These are phyloP conservation scores for Oscheius sp. DNA, from an alignment of 2,888 invertebrate genomes.

Conservation along the genomic window DNA sequence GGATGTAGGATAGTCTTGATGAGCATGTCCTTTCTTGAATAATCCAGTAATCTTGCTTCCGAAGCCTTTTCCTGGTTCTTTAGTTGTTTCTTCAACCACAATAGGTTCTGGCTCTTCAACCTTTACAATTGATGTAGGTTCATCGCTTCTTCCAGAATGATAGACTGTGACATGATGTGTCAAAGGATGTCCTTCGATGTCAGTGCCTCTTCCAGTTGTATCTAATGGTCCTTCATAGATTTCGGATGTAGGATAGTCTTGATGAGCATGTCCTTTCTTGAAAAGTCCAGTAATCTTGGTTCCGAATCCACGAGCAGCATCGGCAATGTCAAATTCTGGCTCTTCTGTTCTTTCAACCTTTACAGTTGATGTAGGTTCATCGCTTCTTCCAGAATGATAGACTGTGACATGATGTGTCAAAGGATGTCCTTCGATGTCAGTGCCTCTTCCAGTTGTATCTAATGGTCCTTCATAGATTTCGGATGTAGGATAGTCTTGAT, in stretches of 20 bases:
- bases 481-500: slow-evolving; percentile 50
- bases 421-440: not conserved
- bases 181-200: slow-evolving; percentile 38
- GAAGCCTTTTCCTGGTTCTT: not conserved
- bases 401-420: slow-evolving; percentile 15
- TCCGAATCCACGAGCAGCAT: slow-evolving; percentile 17
- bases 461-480: not conserved
- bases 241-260: slow-evolving; percentile 1
- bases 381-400: slow-evolving; percentile 2
- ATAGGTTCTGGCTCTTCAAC: not conserved
- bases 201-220: slow-evolving; percentile 5
- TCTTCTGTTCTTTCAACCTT: not conserved
- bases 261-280: slow-evolving; percentile 3
- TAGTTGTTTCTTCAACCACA: not conserved
- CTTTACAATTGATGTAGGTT: not conserved
- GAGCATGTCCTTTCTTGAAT: slow-evolving; percentile 47
- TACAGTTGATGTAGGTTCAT: not conserved
- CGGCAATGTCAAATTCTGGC: slow-evolving; percentile 26
- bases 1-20: slow-evolving; percentile 50
- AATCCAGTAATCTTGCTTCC: slow-evolving; percentile 43
- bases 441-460: not conserved
- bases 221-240: slow-evolving; percentile 40
- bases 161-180: slow-evolving; percentile 40
- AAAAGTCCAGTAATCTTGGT: slow-evolving; percentile 3
- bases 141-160: slow-evolving; percentile 37